Evolutionary conservation across 2,113 vertebrate species (phyloP).

Genomic region (Herpetotheres cachinnans): DNA sequence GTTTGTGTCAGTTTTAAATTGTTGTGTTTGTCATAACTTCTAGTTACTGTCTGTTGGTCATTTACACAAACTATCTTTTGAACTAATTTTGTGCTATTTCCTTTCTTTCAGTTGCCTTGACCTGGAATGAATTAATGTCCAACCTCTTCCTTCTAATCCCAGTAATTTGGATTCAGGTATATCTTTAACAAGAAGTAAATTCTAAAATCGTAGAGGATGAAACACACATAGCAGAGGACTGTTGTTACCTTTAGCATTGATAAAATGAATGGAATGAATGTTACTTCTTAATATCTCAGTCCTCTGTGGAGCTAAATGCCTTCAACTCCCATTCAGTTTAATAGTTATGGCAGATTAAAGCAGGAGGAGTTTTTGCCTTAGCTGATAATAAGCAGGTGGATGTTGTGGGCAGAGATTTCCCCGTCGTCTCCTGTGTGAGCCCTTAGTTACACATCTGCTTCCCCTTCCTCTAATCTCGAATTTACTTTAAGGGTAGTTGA

Average conservation of each 20-base stretch:
- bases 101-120: not conserved
- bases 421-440: not conserved
- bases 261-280: not conserved
- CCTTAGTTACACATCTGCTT: constrained; percentile 17
- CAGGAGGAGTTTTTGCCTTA: not conserved
- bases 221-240: not conserved
- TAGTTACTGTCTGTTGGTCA: not conserved
- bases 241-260: not conserved
- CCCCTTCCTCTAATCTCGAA: constrained; percentile 29
- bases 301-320: not conserved
- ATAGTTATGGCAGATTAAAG: not conserved
- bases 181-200: not conserved
- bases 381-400: not conserved
- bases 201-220: not conserved
- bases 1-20: not conserved
- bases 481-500: not conserved
- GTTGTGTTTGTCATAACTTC: not conserved
- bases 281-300: not conserved
- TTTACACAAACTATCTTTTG: not conserved
- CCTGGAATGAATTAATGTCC: not conserved
- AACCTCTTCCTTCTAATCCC: not conserved
- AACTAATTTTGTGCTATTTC: not conserved
- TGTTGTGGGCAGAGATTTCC: not conserved
- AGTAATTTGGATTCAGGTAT: not conserved
- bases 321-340: not conserved